phyloP scores from a whole-genome alignment of 2,888 invertebrate species.

The Boloria euphrosyne region DNA sequence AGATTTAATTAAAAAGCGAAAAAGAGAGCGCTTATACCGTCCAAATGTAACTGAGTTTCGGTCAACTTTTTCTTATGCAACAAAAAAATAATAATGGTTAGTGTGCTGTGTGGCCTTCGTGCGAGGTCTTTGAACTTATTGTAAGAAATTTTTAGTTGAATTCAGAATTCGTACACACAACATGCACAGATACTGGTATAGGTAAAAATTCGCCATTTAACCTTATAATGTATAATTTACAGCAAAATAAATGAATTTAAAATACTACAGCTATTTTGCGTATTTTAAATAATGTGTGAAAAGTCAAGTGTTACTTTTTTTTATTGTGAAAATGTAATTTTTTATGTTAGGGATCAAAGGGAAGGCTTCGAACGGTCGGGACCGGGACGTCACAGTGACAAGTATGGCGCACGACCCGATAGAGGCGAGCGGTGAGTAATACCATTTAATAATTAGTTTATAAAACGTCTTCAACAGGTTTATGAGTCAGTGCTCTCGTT shows the following conservation, averaged over 20 bases:
- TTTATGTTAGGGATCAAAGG: slow-evolving; percentile 62
- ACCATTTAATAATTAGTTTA: slow-evolving; percentile 19
- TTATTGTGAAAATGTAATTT: background rate
- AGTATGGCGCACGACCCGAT: slow-evolving; percentile 58
- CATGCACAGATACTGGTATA: slow-evolving; percentile 57
- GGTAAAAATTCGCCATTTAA: slow-evolving; percentile 43
- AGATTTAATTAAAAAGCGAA: slow-evolving; percentile 26
- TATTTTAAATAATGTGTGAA: slow-evolving; percentile 8
- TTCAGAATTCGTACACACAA: slow-evolving; percentile 45
- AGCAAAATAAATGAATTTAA: background rate
- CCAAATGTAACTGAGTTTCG: slow-evolving; percentile 26
- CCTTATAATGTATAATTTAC: background rate
- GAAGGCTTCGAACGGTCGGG: slow-evolving; percentile 69
- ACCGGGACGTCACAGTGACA: slow-evolving; percentile 69
- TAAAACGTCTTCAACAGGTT: background rate
- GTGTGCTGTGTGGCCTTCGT: slow-evolving; percentile 66
- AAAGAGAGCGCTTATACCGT: slow-evolving; percentile 20
- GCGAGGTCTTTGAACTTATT: slow-evolving; percentile 67
- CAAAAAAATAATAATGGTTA: slow-evolving; percentile 63
- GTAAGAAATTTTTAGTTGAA: slow-evolving; percentile 46
- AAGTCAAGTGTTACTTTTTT: background rate
- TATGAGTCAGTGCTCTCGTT: slow-evolving; percentile 1
- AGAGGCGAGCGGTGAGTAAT: slow-evolving; percentile 47
- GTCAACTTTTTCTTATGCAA: slow-evolving; percentile 53
- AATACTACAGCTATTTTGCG: slow-evolving; percentile 14